A percentile compares a stretch with the other conserved stretches of the same genome.
Evolutionary conservation across 1,140 invertebrate species (phyloP).

Genomic region (Drosophila albomicans): DNA sequence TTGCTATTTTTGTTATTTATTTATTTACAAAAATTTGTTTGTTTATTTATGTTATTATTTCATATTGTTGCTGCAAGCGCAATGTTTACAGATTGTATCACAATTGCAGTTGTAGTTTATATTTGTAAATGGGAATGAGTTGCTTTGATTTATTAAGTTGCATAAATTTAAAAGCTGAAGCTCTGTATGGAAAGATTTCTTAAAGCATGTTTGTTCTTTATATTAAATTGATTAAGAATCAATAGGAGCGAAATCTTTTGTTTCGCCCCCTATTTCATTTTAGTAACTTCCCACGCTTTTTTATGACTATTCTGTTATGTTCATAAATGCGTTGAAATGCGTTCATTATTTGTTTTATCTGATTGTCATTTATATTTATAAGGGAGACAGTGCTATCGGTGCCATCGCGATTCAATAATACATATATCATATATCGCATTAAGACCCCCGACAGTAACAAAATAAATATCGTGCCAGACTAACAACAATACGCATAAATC

Average conservation of each 20-base stretch:
- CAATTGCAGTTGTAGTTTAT: too few species aligned
- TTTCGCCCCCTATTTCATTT: background rate
- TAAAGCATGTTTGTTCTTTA: background rate
- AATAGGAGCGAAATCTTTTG: background rate
- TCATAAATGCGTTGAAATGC: constrained; percentile 33
- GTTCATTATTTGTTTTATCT: constrained; percentile 42
- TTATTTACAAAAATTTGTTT: too few species aligned
- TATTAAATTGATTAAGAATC: background rate
- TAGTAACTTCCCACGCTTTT: constrained; percentile 26
- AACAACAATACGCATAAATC: constrained; percentile 68
- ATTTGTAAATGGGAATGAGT: too few species aligned
- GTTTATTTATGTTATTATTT: too few species aligned
- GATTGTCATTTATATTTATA: constrained; percentile 44
- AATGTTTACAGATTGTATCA: too few species aligned
- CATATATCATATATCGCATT: constrained; percentile 44
- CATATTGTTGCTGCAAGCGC: too few species aligned
- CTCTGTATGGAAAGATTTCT: background rate
- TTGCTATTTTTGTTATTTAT: too few species aligned
- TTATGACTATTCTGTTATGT: background rate
- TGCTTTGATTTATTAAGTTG: background rate
- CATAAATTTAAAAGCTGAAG: background rate
- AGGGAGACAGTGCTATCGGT: constrained; percentile 29
- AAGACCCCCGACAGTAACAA: constrained; percentile 23
- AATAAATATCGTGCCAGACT: constrained; percentile 52
- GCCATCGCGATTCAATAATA: constrained; percentile 25